Percentiles rank a stretch among this genome's conserved stretches.
These are phyloP conservation scores for Brachirus orientalis DNA, from an alignment of 2,113 vertebrate genomes.

Conservation along the genomic window DNA sequence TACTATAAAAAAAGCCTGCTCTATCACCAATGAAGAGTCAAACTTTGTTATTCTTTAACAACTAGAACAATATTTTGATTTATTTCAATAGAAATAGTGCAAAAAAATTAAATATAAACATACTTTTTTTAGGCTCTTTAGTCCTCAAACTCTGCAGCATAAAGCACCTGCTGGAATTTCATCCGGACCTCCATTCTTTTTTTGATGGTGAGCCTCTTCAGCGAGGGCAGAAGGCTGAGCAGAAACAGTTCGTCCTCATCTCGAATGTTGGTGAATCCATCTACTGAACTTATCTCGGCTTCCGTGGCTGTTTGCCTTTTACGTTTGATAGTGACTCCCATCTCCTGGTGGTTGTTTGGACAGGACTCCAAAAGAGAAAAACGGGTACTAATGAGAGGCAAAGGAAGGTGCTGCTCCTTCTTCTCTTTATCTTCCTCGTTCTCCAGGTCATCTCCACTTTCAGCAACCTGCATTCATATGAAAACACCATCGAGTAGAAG, in stretches of 20 bases:
- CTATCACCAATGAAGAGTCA: not conserved
- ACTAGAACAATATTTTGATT: not conserved
- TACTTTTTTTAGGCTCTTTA: not conserved
- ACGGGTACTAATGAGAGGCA: slow-evolving; percentile 40
- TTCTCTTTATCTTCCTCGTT: slow-evolving; percentile 40
- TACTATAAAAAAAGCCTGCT: not conserved
- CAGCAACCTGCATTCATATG: slow-evolving; percentile 32
- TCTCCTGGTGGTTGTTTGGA: slow-evolving; percentile 36
- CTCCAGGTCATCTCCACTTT: slow-evolving; percentile 36
- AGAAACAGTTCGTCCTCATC: slow-evolving; percentile 73
- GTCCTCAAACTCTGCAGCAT: slow-evolving; percentile 69
- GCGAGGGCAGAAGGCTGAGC: slow-evolving; percentile 67
- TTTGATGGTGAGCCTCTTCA: slow-evolving; percentile 68
- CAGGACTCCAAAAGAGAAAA: slow-evolving; percentile 31
- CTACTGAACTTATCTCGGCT: slow-evolving; percentile 39
- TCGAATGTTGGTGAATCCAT: slow-evolving; percentile 36
- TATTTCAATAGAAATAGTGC: not conserved
- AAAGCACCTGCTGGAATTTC: slow-evolving; percentile 73
- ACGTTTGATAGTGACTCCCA: slow-evolving; percentile 40
- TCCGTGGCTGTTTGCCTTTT: slow-evolving; percentile 45
- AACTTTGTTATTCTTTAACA: not conserved
- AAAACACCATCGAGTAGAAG: not conserved
- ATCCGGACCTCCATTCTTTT: slow-evolving; percentile 71
- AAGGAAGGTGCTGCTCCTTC: slow-evolving; percentile 18
- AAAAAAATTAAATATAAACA: slow-evolving; percentile 26